Percentiles rank a stretch among this genome's conserved stretches.
Evolutionary conservation across 2,797 vertebrate species (phyloP).

Genomic region (Alectoris magna): DNA sequence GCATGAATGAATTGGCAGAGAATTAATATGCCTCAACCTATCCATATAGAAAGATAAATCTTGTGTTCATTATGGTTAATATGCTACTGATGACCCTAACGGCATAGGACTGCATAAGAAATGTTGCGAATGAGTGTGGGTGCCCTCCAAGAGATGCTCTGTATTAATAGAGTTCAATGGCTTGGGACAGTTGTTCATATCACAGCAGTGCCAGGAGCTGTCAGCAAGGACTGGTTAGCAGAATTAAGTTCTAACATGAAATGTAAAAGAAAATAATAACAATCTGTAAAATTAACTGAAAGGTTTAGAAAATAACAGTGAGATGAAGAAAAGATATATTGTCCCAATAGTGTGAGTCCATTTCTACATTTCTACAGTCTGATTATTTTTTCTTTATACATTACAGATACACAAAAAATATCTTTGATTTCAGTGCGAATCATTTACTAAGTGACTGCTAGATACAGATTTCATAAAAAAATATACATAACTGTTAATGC

Average conservation of each 20-base stretch:
- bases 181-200: background rate
- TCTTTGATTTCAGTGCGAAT: background rate
- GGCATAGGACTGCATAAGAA: background rate
- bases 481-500: background rate
- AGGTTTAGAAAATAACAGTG: background rate
- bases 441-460: background rate
- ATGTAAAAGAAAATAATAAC: background rate
- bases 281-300: background rate
- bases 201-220: background rate
- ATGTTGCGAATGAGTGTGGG: fast-evolving
- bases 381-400: background rate
- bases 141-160: background rate
- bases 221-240: background rate
- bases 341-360: background rate
- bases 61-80: background rate
- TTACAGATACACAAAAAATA: background rate
- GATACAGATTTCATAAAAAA: background rate
- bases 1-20: background rate
- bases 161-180: background rate
- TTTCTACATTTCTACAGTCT: background rate
- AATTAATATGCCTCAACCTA: background rate
- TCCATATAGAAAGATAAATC: background rate
- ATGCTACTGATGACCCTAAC: background rate
- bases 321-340: background rate
- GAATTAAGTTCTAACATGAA: background rate